Percentiles rank a stretch among this genome's conserved stretches.
Conservation (phyloP, 2,113 vertebrate species). For the Probosciger aterrimus region DNA sequence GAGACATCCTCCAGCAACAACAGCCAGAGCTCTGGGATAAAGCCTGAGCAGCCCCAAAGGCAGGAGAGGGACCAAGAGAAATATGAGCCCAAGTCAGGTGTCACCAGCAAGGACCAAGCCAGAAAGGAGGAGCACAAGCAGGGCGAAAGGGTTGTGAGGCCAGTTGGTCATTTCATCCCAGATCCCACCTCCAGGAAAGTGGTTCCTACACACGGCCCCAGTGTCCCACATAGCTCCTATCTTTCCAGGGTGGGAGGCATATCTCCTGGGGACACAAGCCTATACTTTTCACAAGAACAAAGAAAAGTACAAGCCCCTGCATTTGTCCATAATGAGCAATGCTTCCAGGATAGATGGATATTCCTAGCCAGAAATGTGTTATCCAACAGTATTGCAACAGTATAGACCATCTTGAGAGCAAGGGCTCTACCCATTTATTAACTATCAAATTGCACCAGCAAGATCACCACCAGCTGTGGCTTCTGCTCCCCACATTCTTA, state of each 20-base stretch:
- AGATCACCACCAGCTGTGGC: neutral
- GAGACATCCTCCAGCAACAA: neutral
- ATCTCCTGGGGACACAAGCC: neutral
- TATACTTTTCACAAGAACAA: neutral
- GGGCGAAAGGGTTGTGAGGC: neutral
- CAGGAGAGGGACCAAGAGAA: neutral
- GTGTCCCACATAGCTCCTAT: rapidly evolving
- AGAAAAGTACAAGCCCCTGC: neutral
- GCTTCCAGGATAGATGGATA: neutral
- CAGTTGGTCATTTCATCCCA: neutral
- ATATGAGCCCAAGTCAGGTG: neutral
- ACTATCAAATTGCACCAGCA: neutral
- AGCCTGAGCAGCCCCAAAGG: neutral
- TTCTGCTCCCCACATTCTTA: neutral
- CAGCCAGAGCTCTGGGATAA: neutral
- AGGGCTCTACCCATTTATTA: neutral
- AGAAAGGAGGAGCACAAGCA: neutral
- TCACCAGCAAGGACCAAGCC: neutral
- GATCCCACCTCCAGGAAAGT: neutral
- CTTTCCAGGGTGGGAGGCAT: neutral
- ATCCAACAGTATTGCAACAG: neutral
- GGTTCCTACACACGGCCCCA: neutral
- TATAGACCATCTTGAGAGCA: neutral
- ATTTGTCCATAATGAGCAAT: neutral
- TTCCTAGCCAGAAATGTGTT: neutral